phyloP scores from a whole-genome alignment of 2,113 vertebrate genomes.

The Indicator maculatus region DNA sequence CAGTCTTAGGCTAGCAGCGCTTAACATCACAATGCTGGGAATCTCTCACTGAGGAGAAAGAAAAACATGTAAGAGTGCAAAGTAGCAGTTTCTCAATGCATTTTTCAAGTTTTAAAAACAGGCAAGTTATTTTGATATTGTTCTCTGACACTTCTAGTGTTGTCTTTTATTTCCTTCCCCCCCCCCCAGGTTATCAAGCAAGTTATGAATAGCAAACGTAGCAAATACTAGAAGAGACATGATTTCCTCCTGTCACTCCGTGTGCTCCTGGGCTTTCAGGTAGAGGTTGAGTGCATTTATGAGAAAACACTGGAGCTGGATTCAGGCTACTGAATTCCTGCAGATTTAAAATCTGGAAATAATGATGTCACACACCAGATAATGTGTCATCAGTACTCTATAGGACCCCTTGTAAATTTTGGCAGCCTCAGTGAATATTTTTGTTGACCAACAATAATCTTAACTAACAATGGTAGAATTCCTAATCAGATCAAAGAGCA shows the following conservation, averaged over 20 bases:
- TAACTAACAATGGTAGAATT: neutral
- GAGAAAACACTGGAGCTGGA: neutral
- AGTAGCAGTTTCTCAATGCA: neutral
- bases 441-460: neutral
- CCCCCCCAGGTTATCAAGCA: neutral
- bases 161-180: neutral
- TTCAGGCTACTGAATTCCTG: neutral
- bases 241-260: neutral
- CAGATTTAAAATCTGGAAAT: neutral
- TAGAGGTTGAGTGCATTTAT: neutral
- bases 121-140: neutral
- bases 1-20: neutral
- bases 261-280: fast-evolving
- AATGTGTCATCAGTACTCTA: fast-evolving
- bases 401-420: neutral
- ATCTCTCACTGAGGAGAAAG: neutral
- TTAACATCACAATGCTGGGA: neutral
- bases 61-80: neutral
- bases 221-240: fast-evolving
- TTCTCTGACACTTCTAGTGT: neutral
- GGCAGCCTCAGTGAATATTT: neutral
- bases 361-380: neutral
- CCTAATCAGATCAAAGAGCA: neutral
- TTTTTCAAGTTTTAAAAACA: neutral
- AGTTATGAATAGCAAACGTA: neutral